Evolutionary conservation across 1,140 invertebrate genomes (phyloP).

Genomic region (Harpegnathos saltator): DNA sequence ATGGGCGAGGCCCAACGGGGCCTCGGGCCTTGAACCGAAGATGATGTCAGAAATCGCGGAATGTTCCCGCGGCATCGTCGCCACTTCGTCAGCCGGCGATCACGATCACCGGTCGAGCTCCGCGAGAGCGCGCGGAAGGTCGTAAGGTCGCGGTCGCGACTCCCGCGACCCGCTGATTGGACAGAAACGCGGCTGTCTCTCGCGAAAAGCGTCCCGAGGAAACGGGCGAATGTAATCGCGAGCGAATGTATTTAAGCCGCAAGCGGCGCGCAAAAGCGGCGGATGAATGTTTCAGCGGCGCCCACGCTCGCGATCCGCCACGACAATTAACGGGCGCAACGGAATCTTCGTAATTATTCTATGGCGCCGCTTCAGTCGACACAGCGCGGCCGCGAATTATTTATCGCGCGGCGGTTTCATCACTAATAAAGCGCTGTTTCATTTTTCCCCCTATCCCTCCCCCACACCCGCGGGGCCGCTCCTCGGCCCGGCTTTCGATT

Average conservation of each 20-base stretch:
- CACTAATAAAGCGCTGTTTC: conserved; percentile 18
- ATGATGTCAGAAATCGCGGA: conserved; percentile 52
- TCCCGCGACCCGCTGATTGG: too few relatives aligned
- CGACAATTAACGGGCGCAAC: conserved; percentile 22
- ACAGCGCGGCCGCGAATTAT: conserved; percentile 37
- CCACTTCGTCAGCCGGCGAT: neutral
- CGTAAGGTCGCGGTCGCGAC: too few relatives aligned
- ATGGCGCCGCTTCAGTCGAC: neutral
- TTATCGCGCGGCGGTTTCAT: conserved; percentile 47
- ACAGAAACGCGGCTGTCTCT: too few relatives aligned
- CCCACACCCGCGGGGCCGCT: neutral
- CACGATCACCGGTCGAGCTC: conserved; percentile 6
- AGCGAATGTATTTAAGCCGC: neutral
- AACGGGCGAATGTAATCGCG: too few relatives aligned
- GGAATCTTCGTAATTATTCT: conserved; percentile 30
- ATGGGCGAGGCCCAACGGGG: conserved; percentile 19
- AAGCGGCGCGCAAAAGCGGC: neutral
- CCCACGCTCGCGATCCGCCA: neutral
- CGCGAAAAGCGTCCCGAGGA: too few relatives aligned
- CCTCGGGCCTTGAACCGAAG: conserved; percentile 61
- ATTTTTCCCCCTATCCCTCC: conserved; percentile 2
- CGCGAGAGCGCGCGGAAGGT: neutral
- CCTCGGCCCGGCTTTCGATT: neutral
- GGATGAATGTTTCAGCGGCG: conserved; percentile 17
- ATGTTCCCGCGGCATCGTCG: too few relatives aligned